Evolutionary conservation across 2,888 invertebrate genomes (phyloP), one percentile per base, ranked within the genome.

Genomic region (Plusia festucae): DNA sequence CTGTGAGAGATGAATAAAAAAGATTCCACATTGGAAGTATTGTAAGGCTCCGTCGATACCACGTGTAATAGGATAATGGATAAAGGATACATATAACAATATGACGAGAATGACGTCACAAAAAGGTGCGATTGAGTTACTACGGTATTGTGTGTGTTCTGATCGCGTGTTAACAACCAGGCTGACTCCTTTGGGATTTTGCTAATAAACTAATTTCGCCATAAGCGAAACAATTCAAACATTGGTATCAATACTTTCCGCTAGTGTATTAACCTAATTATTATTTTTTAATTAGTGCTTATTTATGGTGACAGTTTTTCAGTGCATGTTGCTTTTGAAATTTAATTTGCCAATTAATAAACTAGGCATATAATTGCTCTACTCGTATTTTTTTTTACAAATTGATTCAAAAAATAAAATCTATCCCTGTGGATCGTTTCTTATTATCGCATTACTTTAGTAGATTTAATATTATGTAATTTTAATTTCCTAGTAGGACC

Each of bases 241-340:
- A 61, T 75, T 55, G 65, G 59, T 54, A 62, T 46, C 79, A 76
- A 82, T 79, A 81, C 63, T 78, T 71, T 74, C 75, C 72, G 60
- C 76, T 71, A 65, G 70, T 78, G 78, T 81, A 78, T 87, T 87
- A 85, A 84, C 85, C 87, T 81, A 88, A 87, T 87, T 85, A 84
- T 78, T 70, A 79, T 84, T 75, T 82, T 73, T 79, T n/a, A 40
- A 78, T 57, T 75, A 76, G 69, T 74, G 69, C 76, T 60, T 75
- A 78, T 83, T 76, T 78, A 73, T 83, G 65, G 60, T 53, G 24
- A 61, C 53, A 65, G 67, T 77, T 82, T 75, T 65, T 72, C 63
- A 60, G 55, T 71, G 59, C 24, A 24, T 75, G 24, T 59, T 5
- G 40, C 3, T 69, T n/a, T 53, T 61, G 65, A 20, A 30, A 49